Evolutionary conservation across 2,113 vertebrate species (phyloP).

Genomic region (Ifrita kowaldi): DNA sequence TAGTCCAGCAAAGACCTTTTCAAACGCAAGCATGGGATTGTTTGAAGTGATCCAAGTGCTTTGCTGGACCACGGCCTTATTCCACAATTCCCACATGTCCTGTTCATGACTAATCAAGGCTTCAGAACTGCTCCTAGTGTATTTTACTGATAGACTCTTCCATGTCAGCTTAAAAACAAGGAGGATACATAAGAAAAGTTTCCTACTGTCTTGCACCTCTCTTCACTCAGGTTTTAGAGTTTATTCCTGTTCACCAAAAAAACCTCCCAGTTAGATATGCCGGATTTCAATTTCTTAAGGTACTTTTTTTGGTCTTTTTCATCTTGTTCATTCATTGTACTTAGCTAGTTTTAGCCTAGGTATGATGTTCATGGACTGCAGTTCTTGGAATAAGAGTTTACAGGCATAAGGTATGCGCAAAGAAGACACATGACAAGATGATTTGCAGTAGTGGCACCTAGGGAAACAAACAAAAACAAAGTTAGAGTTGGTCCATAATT

Average conservation of each 20-base stretch:
- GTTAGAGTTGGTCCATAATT: neutral
- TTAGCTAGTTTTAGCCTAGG: slow-evolving; percentile 91
- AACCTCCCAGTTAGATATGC: neutral
- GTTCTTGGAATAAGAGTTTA: slow-evolving; percentile 96
- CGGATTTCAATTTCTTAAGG: neutral
- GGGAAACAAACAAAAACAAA: slow-evolving; percentile 18
- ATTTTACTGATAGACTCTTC: neutral
- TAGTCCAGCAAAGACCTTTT: neutral
- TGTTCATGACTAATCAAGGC: neutral
- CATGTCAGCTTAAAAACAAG: neutral
- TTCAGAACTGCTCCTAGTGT: neutral
- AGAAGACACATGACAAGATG: slow-evolving; percentile 93
- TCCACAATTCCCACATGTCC: neutral
- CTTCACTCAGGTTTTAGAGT: neutral
- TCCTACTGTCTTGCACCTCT: neutral
- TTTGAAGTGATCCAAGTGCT: neutral
- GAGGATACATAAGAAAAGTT: neutral
- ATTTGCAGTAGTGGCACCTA: slow-evolving; percentile 99
- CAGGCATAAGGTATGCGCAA: slow-evolving; percentile 96
- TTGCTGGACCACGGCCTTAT: neutral
- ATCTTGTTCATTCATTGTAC: slow-evolving; percentile 85
- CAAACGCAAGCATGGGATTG: neutral
- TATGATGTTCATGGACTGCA: slow-evolving; percentile 99
- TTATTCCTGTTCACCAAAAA: neutral
- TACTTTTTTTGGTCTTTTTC: neutral